A percentile compares a stretch with the other conserved stretches of the same genome.
Evolutionary conservation across 2,113 vertebrate genomes (phyloP).

Genomic region (Pseudorhombus dupliciocellatus): DNA sequence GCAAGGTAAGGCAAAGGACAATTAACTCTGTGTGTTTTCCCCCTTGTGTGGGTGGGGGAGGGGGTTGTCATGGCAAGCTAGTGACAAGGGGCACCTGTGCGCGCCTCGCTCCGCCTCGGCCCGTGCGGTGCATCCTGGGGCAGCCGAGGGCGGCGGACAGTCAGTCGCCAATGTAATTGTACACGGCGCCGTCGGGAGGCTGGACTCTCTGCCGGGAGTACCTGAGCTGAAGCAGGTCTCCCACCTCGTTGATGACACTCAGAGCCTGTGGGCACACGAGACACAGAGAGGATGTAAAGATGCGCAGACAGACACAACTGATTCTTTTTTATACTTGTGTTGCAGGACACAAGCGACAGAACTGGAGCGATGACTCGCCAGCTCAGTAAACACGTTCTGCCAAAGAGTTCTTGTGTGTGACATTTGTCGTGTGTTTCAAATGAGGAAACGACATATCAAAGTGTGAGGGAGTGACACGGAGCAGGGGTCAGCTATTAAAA

Average conservation of each 20-base stretch:
- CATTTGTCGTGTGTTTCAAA: constrained; percentile 1
- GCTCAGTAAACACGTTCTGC: no score
- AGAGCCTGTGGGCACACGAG: constrained; percentile 88
- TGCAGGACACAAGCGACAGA: no score
- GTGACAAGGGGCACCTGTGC: constrained; percentile 39
- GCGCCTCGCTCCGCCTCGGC: constrained; percentile 31
- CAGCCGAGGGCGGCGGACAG: constrained; percentile 10
- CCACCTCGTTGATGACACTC: constrained; percentile 90
- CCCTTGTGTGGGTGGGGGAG: not conserved
- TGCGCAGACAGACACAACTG: no score
- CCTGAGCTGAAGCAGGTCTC: constrained; percentile 92
- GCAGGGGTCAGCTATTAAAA: not conserved
- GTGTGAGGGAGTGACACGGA: not conserved
- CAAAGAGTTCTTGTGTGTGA: no score
- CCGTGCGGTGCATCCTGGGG: constrained; percentile 1
- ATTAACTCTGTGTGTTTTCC: constrained; percentile 19
- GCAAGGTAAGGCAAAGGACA: constrained; percentile 46
- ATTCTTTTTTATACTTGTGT: no score
- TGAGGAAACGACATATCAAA: constrained; percentile 45
- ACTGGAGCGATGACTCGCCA: no score
- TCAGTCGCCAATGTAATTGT: constrained; percentile 68
- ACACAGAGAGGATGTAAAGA: no score
- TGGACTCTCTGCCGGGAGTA: constrained; percentile 84
- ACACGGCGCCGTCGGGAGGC: constrained; percentile 46
- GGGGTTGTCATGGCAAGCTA: constrained; percentile 17